These are phyloP conservation scores for Aphidoletes aphidimyza DNA, from an alignment of 2,888 invertebrate genomes.

Conservation along the genomic window DNA sequence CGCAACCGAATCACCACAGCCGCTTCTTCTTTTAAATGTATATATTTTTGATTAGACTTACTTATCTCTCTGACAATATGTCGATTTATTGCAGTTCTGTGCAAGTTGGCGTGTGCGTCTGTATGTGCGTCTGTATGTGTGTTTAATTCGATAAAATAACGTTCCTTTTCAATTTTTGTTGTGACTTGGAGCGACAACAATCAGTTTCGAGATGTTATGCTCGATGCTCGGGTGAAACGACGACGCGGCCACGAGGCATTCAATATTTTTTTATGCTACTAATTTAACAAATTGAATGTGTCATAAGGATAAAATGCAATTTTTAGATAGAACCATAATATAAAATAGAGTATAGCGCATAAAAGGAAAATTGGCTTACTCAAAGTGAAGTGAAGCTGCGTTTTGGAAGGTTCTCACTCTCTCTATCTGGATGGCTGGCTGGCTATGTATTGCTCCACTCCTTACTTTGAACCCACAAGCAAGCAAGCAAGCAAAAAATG, in stretches of 20 bases:
- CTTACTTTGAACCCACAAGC: not conserved
- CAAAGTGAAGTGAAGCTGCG: not conserved
- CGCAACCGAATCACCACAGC: not conserved
- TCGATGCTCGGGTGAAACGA: not conserved
- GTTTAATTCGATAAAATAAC: constrained; percentile 52
- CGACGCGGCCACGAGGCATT: constrained; percentile 19
- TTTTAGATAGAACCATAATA: constrained; percentile 47
- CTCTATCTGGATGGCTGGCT: not conserved
- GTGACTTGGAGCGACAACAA: not conserved
- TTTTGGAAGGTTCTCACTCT: not conserved
- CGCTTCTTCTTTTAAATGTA: constrained; percentile 12
- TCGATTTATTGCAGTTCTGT: constrained; percentile 52
- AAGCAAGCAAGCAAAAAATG: not conserved
- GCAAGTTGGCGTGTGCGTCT: constrained; percentile 41
- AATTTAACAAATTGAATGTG: constrained; percentile 52
- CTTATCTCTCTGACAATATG: constrained; percentile 53
- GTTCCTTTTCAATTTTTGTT: constrained; percentile 45
- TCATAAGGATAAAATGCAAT: constrained; percentile 54
- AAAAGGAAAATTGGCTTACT: not conserved
- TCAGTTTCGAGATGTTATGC: not conserved
- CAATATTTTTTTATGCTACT: constrained; percentile 52
- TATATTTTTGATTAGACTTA: constrained; percentile 14
- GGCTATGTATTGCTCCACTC: not conserved
- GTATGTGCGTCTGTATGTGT: no score
- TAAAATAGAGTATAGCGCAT: not conserved